Conservation (phyloP, 92 coral and sea anemone species). For the Anthopleura xanthogrammica region DNA sequence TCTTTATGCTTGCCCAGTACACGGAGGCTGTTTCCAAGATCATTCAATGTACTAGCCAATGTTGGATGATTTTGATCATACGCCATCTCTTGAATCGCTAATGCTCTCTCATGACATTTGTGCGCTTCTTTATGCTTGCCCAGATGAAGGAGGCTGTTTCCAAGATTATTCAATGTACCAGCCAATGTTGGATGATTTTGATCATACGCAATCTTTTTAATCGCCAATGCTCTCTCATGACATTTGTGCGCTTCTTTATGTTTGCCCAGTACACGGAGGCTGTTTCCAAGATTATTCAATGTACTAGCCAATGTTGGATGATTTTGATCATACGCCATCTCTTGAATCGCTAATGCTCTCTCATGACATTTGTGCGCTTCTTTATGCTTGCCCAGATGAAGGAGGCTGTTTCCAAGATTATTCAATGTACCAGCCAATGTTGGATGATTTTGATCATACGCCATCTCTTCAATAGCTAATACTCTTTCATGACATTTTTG, state of each 20-base stretch:
- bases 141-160: no score
- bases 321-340: neutral
- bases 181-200: slow-evolving; percentile 2
- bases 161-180: no score
- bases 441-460: neutral
- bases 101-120: no score
- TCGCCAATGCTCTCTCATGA: no score
- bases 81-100: no score
- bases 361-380: neutral
- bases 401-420: neutral
- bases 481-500: neutral
- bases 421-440: neutral
- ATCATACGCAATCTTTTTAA: neutral
- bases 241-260: slow-evolving; percentile 6
- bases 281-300: neutral
- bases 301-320: slow-evolving; percentile 4
- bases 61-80: no score
- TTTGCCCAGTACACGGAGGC: slow-evolving; percentile 2
- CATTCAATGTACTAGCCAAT: no score
- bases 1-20: no score
- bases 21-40: no score
- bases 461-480: neutral
- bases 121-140: neutral
- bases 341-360: neutral
- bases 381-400: neutral